These are phyloP conservation scores for Parazoanthus darwini DNA, from an alignment of 92 coral and sea anemone genomes.

Conservation along the genomic window DNA sequence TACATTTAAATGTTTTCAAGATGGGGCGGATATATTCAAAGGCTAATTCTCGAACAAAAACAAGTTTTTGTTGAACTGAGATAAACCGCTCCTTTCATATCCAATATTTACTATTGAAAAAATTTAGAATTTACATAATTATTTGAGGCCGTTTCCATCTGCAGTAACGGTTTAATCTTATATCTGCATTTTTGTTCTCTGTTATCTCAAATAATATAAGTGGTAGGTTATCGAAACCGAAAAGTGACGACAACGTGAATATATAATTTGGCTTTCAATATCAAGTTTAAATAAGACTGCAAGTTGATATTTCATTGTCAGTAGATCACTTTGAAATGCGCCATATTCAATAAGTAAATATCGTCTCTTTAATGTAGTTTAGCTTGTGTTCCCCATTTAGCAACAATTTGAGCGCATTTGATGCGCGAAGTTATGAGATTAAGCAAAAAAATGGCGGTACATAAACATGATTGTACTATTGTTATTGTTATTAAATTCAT, in stretches of 20 bases:
- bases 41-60: neutral
- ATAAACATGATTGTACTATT: too few species aligned
- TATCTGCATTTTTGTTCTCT: neutral
- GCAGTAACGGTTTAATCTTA: neutral
- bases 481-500: too few species aligned
- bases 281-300: neutral
- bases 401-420: neutral
- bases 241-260: neutral
- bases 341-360: neutral
- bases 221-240: neutral
- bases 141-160: neutral
- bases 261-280: neutral
- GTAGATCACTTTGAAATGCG: neutral
- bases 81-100: slow-evolving; percentile 9
- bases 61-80: neutral
- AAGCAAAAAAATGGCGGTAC: too few species aligned
- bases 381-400: neutral
- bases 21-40: neutral
- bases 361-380: neutral
- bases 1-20: neutral
- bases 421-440: too few species aligned
- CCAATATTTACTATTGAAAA: slow-evolving; percentile 3
- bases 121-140: neutral
- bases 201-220: neutral
- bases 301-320: neutral